phyloP scores from a whole-genome alignment of 2,113 vertebrate species.

The Mellivora capensis region DNA sequence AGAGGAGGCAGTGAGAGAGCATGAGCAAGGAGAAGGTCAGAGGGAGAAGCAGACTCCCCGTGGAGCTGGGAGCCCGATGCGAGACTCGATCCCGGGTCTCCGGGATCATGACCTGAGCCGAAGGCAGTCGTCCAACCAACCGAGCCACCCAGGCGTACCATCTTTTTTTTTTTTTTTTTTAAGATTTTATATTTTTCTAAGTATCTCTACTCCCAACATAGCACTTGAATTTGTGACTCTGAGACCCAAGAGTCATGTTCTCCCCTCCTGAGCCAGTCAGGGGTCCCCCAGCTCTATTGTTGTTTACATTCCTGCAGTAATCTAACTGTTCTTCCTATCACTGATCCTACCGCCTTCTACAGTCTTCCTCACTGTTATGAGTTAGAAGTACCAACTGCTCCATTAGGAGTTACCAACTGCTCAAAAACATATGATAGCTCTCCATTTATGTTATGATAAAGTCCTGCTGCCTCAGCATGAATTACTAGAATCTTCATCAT shows the following conservation, averaged over 20 bases:
- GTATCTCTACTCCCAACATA: background rate
- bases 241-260: background rate
- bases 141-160: too few species aligned
- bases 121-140: too few species aligned
- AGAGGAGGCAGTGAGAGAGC: too few species aligned
- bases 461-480: background rate
- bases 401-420: background rate
- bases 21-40: too few species aligned
- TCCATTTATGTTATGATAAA: background rate
- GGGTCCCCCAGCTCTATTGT: background rate
- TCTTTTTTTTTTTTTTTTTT: background rate
- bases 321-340: background rate
- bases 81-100: too few species aligned
- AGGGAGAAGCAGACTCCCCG: too few species aligned
- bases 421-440: background rate
- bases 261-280: background rate
- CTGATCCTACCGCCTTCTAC: background rate
- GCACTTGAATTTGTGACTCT: background rate
- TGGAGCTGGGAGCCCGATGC: too few species aligned
- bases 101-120: too few species aligned
- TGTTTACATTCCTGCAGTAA: background rate
- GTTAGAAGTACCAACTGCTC: background rate
- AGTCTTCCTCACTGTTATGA: background rate
- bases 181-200: background rate
- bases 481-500: background rate